Conservation (phyloP, 2,797 vertebrate genomes). For the Streptopelia turtur region DNA sequence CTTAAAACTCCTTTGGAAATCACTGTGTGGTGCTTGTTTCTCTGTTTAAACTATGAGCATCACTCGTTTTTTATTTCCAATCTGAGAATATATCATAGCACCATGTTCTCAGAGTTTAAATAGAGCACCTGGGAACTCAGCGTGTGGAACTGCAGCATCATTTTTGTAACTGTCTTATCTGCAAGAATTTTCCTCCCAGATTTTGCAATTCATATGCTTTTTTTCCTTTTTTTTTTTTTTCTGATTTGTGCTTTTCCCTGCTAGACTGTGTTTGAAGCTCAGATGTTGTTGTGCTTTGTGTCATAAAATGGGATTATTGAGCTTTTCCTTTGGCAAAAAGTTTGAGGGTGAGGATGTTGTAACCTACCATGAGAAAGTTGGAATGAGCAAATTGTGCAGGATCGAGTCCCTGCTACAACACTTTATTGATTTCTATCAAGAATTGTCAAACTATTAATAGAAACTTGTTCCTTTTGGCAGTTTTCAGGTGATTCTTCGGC, state of each 20-base stretch:
- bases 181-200: not conserved
- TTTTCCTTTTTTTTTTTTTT: not conserved
- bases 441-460: not conserved
- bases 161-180: not conserved
- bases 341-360: not conserved
- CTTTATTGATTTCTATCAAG: not conserved
- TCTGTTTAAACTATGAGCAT: not conserved
- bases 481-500: not conserved
- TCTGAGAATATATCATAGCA: not conserved
- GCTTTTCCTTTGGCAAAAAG: not conserved
- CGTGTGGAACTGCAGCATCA: accelerated
- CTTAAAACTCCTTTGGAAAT: not conserved
- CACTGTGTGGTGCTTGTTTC: not conserved
- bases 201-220: not conserved
- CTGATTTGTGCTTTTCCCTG: not conserved
- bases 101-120: not conserved
- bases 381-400: not conserved
- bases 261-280: not conserved
- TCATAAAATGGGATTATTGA: not conserved
- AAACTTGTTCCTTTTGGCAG: not conserved
- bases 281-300: not conserved
- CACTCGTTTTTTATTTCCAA: not conserved
- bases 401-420: not conserved
- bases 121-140: not conserved
- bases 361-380: not conserved